Base-by-base conservation (phyloP, 2,888 invertebrate genomes). In the Nowickia ferox region DNA sequence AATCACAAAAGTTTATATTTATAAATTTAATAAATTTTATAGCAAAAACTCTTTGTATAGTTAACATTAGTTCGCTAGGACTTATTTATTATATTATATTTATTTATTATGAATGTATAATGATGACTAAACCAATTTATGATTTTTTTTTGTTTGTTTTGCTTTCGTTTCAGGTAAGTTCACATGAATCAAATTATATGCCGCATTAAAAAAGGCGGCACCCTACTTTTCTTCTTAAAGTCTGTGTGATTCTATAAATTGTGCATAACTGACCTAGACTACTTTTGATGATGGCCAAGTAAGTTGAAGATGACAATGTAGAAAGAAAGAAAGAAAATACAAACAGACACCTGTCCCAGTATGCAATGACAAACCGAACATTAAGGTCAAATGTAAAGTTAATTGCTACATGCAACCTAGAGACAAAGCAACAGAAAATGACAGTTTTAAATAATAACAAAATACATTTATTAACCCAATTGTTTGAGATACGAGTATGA, bases 251-350 rank as follows among this genome's bases (percentile, higher is more conserved):
- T 42, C 19, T 61, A 68, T 51, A 22, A 82, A 75, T 75, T 71
- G 72, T 69, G 72, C 59, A 83, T 79, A 79, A 86, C 75, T 86
- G 86, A 86, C 86, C 86, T 86, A 83, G 61, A 86, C 78, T 74
- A 51, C 77, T 53, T 68, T 15, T 40, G 19, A 61, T 66, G 66
- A 84, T 84, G 72, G 30, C 44, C 59, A 68, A 72, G 65, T 72
- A 66, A 84, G 75, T 55, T 38, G 6, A 38, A 44, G 10, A 74
- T 51, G 15, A 71, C 30, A 65, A 30, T 30, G 30, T 30, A 30
- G 11, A 80, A n/a, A 22, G 8, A 19, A 69, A 57, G 10, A 42
- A 69, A 57, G 10, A 42, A 38, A 15, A 68, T 17, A 22, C n/a
- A 2, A 46, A 46, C 15, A 68, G 55, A 17, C 76, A 82, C 63